Evolutionary conservation across 2,113 vertebrate species (phyloP), one percentile per base, ranked within the genome.

Genomic region (Trematocara variabile): DNA sequence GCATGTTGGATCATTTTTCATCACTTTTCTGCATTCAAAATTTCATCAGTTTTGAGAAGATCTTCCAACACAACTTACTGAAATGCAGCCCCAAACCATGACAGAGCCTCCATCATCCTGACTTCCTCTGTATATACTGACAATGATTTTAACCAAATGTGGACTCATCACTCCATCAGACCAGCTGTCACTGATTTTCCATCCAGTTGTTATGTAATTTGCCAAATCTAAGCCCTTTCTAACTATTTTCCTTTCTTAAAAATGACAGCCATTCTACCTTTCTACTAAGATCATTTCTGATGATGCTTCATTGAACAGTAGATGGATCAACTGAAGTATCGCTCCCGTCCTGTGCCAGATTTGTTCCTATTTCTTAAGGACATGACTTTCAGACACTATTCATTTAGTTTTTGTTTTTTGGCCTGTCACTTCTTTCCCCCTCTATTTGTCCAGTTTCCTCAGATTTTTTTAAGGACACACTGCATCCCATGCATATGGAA

Each of bases 1-100:
- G 10, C 0, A 65, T 65, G 34, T 37, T 39, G 0, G 54, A 41
- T 68, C 0, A 41, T 63, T 63, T 37, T 37, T 37, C 58, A 63
- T 63, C 58, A 37, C 58, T 20, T 63, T 63, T 63, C 58, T 63
- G 18, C 9, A 63, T 63, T 63, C 58, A 63, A 13, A 65, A 65
- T 65, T 3, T 39, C 34, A 65, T 3, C 60, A 22, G 34, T 8
- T 65, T 65, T 65, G 6, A 5, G 6, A 65, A 39, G 34, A 39
- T 39, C 60, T 20, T 20, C 34, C 33, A 39, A 65, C 11, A 39
- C 34, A 12, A 39, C 34, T 65, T 20, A 20, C 18, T 65, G 34
- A 39, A 65, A 65, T 65, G 60, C 60, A 65, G 60, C 33, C 34
- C 34, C n/a, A 39, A 65, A 39, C 34, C 1, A 65, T 13, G 10